A percentile compares a stretch with the other conserved stretches of the same genome.
Conservation (phyloP, 2,888 invertebrate species). For the Brenthis hecate region DNA sequence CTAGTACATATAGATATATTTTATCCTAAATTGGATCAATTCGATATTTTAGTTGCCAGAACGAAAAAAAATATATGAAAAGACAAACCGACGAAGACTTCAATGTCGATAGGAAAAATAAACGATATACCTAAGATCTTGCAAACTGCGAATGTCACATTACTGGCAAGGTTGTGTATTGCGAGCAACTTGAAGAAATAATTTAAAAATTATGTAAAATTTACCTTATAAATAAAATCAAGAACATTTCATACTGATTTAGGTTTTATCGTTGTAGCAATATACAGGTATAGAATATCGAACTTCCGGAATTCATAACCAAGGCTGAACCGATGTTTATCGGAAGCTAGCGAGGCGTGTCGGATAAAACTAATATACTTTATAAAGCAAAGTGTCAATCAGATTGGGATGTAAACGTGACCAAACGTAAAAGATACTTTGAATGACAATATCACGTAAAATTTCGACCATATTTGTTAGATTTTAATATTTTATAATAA, state of each 20-base stretch:
- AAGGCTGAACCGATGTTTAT: conserved; percentile 50
- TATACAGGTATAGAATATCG: conserved; percentile 38
- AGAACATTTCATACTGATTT: not conserved
- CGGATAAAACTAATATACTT: conserved; percentile 36
- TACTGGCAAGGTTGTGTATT: not conserved
- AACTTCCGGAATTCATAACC: conserved; percentile 45
- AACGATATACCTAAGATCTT: too few species aligned
- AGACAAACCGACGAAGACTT: too few species aligned
- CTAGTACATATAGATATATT: too few species aligned
- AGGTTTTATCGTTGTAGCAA: not conserved
- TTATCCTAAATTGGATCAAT: too few species aligned
- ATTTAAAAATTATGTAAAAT: conserved; percentile 4
- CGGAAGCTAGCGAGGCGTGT: conserved; percentile 51
- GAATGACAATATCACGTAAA: not conserved
- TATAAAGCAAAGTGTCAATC: not conserved
- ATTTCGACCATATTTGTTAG: not conserved
- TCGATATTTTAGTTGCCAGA: too few species aligned
- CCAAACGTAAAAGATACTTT: not conserved
- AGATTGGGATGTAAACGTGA: conserved; percentile 1
- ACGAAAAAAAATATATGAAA: too few species aligned
- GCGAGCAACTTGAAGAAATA: not conserved
- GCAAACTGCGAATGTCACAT: not conserved
- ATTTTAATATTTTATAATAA: not conserved
- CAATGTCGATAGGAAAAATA: too few species aligned
- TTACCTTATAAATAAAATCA: not conserved